A percentile compares a stretch with the other conserved stretches of the same genome.
phyloP scores from a whole-genome alignment of 92 coral and sea anemone species.

The Epizoanthus scotinus region DNA sequence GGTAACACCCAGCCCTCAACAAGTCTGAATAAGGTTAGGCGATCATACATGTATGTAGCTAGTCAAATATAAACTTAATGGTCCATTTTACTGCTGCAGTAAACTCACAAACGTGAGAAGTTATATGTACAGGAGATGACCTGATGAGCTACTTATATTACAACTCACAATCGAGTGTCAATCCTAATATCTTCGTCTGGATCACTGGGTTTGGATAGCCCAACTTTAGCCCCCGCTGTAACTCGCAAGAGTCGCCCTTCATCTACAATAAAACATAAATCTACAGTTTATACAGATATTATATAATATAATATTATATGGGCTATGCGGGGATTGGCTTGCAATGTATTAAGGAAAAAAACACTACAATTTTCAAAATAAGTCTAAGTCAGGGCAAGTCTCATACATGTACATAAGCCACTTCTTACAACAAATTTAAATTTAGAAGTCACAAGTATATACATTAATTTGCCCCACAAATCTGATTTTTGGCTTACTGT shows the following conservation, averaged over 20 bases:
- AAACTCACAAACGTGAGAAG: background rate
- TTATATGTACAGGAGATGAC: background rate
- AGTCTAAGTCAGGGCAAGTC: too few relatives aligned
- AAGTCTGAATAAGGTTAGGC: too few relatives aligned
- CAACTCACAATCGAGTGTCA: conserved; percentile 86
- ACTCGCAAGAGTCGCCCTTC: conserved; percentile 90
- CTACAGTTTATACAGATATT: too few relatives aligned
- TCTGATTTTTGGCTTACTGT: too few relatives aligned
- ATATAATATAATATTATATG: too few relatives aligned
- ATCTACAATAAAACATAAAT: conserved; percentile 46
- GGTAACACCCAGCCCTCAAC: too few relatives aligned
- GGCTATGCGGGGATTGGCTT: background rate
- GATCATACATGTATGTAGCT: too few relatives aligned
- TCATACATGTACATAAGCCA: too few relatives aligned
- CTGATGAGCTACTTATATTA: too few relatives aligned
- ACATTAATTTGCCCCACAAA: too few relatives aligned
- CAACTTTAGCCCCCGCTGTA: conserved; percentile 81
- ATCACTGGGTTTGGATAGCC: conserved; percentile 44
- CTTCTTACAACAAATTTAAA: too few relatives aligned
- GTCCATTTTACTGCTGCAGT: background rate
- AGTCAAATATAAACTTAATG: background rate
- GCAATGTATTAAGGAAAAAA: background rate
- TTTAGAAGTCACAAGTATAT: too few relatives aligned
- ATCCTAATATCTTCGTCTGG: conserved; percentile 64
- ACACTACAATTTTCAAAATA: background rate